A percentile compares a stretch with the other conserved stretches of the same genome.
phyloP scores from a whole-genome alignment of 2,113 vertebrate genomes.

The Paratilapia polleni region DNA sequence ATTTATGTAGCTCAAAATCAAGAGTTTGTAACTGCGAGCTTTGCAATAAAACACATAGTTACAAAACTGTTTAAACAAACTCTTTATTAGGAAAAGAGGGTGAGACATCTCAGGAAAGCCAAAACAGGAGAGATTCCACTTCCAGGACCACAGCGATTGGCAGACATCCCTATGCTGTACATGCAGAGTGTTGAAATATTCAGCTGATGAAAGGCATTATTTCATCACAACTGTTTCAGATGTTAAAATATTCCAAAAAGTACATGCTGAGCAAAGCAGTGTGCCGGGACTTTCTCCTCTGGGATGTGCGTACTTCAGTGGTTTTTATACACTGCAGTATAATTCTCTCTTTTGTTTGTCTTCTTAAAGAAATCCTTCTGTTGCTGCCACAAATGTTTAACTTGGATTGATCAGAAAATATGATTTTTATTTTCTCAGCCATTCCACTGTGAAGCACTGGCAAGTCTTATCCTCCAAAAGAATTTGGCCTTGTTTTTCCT shows the following conservation, averaged over 20 bases:
- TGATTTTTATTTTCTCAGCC: neutral
- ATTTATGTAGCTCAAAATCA: neutral
- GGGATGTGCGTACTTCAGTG: neutral
- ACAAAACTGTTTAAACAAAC: neutral
- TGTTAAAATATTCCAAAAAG: neutral
- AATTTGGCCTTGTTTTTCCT: neutral
- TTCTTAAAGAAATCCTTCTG: neutral
- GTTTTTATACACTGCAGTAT: neutral
- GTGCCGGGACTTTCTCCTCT: neutral
- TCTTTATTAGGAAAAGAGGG: neutral
- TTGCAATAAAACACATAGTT: neutral
- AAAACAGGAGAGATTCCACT: too few relatives aligned
- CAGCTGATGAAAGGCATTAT: neutral
- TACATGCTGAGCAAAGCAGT: neutral
- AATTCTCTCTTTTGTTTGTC: neutral
- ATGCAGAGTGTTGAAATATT: constrained; percentile 21
- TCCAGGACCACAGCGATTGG: neutral
- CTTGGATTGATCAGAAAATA: neutral
- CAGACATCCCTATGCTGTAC: neutral
- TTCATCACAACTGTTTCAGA: constrained; percentile 5
- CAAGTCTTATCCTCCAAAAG: neutral
- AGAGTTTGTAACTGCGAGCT: neutral
- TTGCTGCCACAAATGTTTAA: neutral
- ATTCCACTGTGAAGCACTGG: neutral
- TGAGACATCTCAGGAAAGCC: neutral